Base-by-base conservation (phyloP, 2,113 vertebrate species). In the Trogon melanurus region DNA sequence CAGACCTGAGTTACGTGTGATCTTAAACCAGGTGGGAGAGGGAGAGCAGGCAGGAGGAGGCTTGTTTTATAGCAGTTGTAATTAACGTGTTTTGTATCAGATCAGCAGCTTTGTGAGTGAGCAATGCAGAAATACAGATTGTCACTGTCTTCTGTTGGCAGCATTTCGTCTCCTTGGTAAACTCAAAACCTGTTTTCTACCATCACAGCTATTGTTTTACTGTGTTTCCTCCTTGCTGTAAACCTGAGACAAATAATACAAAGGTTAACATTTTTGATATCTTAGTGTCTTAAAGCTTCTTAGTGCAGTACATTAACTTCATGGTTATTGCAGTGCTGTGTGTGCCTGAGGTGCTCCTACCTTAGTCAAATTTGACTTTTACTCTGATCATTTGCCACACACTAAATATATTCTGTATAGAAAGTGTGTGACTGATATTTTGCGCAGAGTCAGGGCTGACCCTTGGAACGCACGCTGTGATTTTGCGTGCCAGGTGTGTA, bases 391-490 rank as follows among this genome's bases (percentile, higher is more conserved):
- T 58, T 58, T 32, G 29, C 26, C 23, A 44, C 2, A 2, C 10
- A 5, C 29, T 56, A 62, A 88, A 45, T 60, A 27, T 34, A 30
- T 70, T 56, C 72, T 78, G 45, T 79, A 78, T 69, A 62, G 57
- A 18, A 86, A 26, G 61, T 8, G 32, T 58, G 32, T 57, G 76
- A 41, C 20, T 51, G 81, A 32, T 90, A 27, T n/a, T 79, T 76
- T n/a, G 44, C 0, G 2, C 32, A 45, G 8, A 34, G 5, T 1
- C 7, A 3, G 5, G 12, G 6, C 20, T 65, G 72, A 69, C 51
- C 56, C 34, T 53, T 36, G 51, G 65, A 84, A 82, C 0, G 1
- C 16, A 16, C 4, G 9, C 36, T 54, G 32, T 8, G 25, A 36
- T 67, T 92, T 50, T 54, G 36, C 48, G 14, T 78, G 53, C 34